These are phyloP conservation scores for Origma solitaria DNA, from an alignment of 2,113 vertebrate genomes.

Conservation along the genomic window DNA sequence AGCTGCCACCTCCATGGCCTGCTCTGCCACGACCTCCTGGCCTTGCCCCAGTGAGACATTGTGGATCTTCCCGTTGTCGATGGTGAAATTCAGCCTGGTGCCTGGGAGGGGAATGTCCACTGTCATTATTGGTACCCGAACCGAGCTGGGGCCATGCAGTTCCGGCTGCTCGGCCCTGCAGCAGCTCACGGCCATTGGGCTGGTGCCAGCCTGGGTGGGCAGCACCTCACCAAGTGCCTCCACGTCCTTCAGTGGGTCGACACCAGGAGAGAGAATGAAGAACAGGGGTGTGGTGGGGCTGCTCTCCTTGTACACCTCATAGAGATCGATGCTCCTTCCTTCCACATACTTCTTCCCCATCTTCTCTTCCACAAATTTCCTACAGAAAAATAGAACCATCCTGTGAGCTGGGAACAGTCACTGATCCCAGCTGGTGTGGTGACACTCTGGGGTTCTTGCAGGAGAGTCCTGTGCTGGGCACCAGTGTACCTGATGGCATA, in stretches of 20 bases:
- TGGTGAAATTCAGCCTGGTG: slow-evolving; percentile 71
- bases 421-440: rapidly evolving
- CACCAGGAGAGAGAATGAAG: slow-evolving; percentile 77
- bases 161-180: rapidly evolving
- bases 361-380: slow-evolving; percentile 77
- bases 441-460: rapidly evolving
- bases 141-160: rapidly evolving
- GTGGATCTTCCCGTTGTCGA: slow-evolving; percentile 73
- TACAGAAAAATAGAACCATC: neutral
- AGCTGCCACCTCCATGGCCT: slow-evolving; percentile 63
- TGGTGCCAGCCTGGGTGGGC: no score
- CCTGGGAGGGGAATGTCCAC: slow-evolving; percentile 15
- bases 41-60: slow-evolving; percentile 77
- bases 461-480: neutral
- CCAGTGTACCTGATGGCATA: slow-evolving; percentile 64
- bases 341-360: slow-evolving; percentile 76
- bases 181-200: rapidly evolving
- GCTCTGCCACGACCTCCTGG: slow-evolving; percentile 72
- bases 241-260: slow-evolving; percentile 73
- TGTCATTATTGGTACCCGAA: rapidly evolving
- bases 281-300: slow-evolving; percentile 68
- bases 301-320: slow-evolving; percentile 73
- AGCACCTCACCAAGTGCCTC: slow-evolving; percentile 64
- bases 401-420: neutral
- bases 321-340: slow-evolving; percentile 67